Evolutionary conservation across 1,140 invertebrate species (phyloP).

Genomic region (Drosophila leontia): DNA sequence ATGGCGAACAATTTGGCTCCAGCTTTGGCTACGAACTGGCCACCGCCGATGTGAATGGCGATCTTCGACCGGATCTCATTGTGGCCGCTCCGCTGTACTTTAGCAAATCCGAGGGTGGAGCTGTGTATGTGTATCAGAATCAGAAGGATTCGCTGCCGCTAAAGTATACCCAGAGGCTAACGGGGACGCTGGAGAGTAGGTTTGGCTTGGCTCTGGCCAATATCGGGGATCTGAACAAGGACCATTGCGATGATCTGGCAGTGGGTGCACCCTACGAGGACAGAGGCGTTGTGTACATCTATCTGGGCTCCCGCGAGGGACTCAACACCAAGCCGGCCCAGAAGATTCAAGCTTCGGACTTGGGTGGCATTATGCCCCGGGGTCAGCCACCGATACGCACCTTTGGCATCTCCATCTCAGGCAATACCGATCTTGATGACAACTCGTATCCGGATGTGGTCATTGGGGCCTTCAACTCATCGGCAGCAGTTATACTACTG

Average conservation of each 20-base stretch:
- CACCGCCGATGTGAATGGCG: slow-evolving; percentile 93
- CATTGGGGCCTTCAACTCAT: slow-evolving; percentile 91
- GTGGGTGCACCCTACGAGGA: slow-evolving; percentile 96
- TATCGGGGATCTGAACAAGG: slow-evolving; percentile 96
- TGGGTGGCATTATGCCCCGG: slow-evolving; percentile 79
- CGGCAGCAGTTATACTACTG: slow-evolving; percentile 87
- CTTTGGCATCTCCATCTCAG: slow-evolving; percentile 95
- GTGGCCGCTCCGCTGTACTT: slow-evolving; percentile 97
- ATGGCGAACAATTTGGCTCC: slow-evolving; percentile 94
- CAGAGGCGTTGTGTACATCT: slow-evolving; percentile 94
- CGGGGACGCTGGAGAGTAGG: slow-evolving; percentile 90
- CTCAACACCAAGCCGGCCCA: slow-evolving; percentile 91
- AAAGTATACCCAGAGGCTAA: slow-evolving; percentile 88
- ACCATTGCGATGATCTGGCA: slow-evolving; percentile 94
- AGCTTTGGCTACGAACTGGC: slow-evolving; percentile 95
- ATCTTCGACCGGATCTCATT: slow-evolving; percentile 94
- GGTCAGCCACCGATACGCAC: slow-evolving; percentile 87
- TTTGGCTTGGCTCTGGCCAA: slow-evolving; percentile 95
- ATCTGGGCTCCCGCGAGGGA: slow-evolving; percentile 91
- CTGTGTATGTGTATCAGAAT: slow-evolving; percentile 95
- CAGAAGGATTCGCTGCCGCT: slow-evolving; percentile 85
- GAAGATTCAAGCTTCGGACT: slow-evolving; percentile 84
- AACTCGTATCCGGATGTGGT: slow-evolving; percentile 97
- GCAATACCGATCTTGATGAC: slow-evolving; percentile 94
- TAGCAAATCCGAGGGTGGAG: slow-evolving; percentile 91